Percentiles rank a stretch among this genome's conserved stretches.
Evolutionary conservation across 2,888 invertebrate species (phyloP).

Genomic region (Ormyrus pomaceus): DNA sequence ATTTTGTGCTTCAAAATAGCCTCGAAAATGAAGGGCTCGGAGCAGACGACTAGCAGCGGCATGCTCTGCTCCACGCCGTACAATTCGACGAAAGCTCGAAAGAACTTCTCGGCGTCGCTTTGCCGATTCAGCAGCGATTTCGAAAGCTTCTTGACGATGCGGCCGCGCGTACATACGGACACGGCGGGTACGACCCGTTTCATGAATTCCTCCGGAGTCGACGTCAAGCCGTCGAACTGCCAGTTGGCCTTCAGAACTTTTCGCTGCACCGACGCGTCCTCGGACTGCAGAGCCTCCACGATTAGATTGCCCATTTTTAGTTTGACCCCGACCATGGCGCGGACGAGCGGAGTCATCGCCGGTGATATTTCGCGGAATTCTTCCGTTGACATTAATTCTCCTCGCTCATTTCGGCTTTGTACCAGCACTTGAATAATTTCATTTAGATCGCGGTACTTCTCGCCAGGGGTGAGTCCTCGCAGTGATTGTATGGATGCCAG

Average conservation of each 20-base stretch:
- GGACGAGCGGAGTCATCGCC: background rate
- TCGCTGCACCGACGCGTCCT: constrained; percentile 62
- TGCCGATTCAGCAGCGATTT: constrained; percentile 56
- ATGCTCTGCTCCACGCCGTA: constrained; percentile 62
- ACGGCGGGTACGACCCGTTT: constrained; percentile 63
- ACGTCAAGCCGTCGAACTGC: constrained; percentile 66
- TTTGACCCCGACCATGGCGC: background rate
- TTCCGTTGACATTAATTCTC: background rate
- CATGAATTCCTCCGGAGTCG: constrained; percentile 62
- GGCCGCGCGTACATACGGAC: constrained; percentile 63
- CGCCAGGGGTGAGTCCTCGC: constrained; percentile 62
- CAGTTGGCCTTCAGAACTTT: constrained; percentile 65
- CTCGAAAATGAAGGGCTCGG: constrained; percentile 63
- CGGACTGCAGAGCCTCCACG: constrained; percentile 65
- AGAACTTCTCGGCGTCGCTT: constrained; percentile 66
- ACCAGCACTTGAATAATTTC: constrained; percentile 32
- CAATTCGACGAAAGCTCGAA: constrained; percentile 52
- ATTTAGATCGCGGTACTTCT: constrained; percentile 64
- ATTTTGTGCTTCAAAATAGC: constrained; percentile 57
- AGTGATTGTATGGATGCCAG: constrained; percentile 66
- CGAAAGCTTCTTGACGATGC: constrained; percentile 64
- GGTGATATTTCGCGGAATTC: constrained; percentile 14
- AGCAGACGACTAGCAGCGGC: constrained; percentile 65
- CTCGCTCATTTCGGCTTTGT: background rate
- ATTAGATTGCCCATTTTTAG: constrained; percentile 48